These are phyloP conservation scores for Mesocricetus auratus DNA, from an alignment of 2,113 vertebrate species.

Conservation along the genomic window DNA sequence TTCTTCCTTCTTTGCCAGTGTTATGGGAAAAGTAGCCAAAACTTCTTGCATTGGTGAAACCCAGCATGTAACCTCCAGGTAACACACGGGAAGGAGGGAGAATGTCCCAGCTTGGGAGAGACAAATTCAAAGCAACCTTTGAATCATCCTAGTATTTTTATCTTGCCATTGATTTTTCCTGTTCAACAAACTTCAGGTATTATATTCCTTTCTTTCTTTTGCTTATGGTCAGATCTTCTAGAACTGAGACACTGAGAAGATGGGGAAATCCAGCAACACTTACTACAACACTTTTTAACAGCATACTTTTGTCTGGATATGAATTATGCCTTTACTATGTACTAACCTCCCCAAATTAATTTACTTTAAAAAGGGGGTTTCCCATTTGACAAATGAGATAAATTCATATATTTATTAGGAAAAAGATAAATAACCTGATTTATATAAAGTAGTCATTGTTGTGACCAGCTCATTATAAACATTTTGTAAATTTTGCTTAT, in stretches of 20 bases:
- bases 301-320: background rate
- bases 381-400: background rate
- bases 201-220: background rate
- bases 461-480: background rate
- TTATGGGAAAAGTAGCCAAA: background rate
- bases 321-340: background rate
- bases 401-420: background rate
- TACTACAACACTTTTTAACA: background rate
- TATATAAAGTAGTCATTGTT: background rate
- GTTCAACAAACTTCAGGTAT: background rate
- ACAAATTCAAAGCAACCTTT: background rate
- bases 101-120: background rate
- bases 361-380: background rate
- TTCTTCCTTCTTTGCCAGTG: background rate
- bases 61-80: background rate
- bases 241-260: background rate
- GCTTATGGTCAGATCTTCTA: background rate
- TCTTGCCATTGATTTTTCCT: background rate
- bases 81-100: background rate
- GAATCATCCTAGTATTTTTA: background rate
- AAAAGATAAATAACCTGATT: slow-evolving; percentile 44
- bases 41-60: background rate
- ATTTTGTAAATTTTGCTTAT: slow-evolving; percentile 52
- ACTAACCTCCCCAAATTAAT: background rate
- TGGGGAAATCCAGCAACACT: background rate